These are phyloP conservation scores for Umimayanthus chanpuru DNA, from an alignment of 92 coral and sea anemone genomes.

Conservation along the genomic window DNA sequence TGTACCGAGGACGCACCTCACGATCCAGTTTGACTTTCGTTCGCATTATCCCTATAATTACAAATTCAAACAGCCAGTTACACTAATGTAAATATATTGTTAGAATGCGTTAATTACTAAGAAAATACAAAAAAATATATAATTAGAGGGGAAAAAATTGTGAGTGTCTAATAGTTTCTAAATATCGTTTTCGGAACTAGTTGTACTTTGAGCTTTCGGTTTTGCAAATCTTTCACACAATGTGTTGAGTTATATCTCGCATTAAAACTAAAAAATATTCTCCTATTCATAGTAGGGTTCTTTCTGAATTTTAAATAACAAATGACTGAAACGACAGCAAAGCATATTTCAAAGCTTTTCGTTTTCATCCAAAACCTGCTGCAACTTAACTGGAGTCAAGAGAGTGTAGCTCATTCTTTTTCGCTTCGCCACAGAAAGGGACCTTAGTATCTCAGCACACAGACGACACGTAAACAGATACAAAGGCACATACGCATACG, in stretches of 20 bases:
- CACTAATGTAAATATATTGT: not conserved
- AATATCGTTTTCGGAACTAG: not conserved
- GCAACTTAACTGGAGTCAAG: too few species aligned
- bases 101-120: not conserved
- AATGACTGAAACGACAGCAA: not conserved
- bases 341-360: not conserved
- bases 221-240: too few species aligned
- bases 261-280: too few species aligned
- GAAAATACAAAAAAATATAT: not conserved
- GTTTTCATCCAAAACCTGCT: too few species aligned
- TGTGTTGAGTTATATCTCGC: not conserved
- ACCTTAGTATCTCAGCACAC: not conserved
- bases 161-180: too few species aligned
- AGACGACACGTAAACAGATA: not conserved
- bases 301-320: too few species aligned
- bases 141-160: too few species aligned
- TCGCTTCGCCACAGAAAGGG: not conserved
- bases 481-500: not conserved
- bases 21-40: conserved; percentile 75
- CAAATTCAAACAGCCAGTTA: not conserved
- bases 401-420: too few species aligned
- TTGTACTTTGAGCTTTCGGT: too few species aligned
- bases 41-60: conserved; percentile 63
- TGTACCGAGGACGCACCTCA: conserved; percentile 81
- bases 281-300: too few species aligned